Evolutionary conservation across 2,888 invertebrate species (phyloP).

Genomic region (Tolmerus cingulatus): DNA sequence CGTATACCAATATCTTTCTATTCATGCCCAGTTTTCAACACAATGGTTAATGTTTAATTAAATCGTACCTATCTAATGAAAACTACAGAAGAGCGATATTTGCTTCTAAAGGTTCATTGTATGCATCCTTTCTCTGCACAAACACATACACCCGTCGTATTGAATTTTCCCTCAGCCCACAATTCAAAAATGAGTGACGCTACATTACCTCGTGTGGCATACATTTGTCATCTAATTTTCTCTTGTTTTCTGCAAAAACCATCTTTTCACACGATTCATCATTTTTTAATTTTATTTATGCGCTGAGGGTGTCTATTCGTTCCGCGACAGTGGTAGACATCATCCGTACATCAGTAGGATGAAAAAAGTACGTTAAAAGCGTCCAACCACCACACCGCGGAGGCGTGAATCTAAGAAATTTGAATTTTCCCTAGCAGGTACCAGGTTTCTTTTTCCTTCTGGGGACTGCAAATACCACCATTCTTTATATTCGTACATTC

Average conservation of each 20-base stretch:
- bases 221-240: slow-evolving; percentile 51
- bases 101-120: not conserved
- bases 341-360: not conserved
- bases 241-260: slow-evolving; percentile 39
- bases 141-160: not conserved
- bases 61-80: no score
- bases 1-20: no score
- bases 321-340: not conserved
- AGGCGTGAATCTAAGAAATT: slow-evolving; percentile 6
- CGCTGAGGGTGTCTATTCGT: not conserved
- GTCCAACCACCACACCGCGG: not conserved
- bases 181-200: not conserved
- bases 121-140: not conserved
- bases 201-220: slow-evolving; percentile 12
- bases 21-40: no score
- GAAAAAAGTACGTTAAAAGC: not conserved
- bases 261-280: slow-evolving; percentile 52
- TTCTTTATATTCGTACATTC: not conserved
- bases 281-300: slow-evolving; percentile 54
- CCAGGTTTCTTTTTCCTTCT: not conserved
- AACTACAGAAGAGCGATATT: not conserved
- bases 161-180: not conserved
- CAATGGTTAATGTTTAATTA: no score
- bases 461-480: not conserved
- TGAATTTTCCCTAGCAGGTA: not conserved